phyloP scores from a whole-genome alignment of 2,888 invertebrate species.

The Heliconius aoede region DNA sequence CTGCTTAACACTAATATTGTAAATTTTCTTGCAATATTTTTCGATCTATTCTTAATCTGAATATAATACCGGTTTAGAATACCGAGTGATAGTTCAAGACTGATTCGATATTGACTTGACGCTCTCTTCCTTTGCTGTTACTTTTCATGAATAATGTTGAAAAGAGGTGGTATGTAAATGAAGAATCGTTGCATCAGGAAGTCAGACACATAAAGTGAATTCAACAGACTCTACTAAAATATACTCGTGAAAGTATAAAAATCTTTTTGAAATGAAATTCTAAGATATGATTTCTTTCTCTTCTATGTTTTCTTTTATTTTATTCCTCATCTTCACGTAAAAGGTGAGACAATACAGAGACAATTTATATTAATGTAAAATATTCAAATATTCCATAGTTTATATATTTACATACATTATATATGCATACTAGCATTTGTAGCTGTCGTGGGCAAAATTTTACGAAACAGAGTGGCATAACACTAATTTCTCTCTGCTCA shows the following conservation, averaged over 20 bases:
- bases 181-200: conserved; percentile 11
- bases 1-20: neutral
- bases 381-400: too few relatives aligned
- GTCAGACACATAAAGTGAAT: conserved; percentile 2
- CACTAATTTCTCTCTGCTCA: too few relatives aligned
- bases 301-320: neutral
- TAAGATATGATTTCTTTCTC: too few relatives aligned
- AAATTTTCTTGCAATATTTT: neutral
- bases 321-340: neutral
- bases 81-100: neutral
- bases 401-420: neutral
- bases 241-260: neutral
- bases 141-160: conserved; percentile 13
- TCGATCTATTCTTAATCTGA: neutral
- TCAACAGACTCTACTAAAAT: neutral
- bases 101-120: conserved; percentile 16
- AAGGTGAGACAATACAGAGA: neutral
- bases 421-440: too few relatives aligned
- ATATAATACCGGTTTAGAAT: conserved; percentile 17
- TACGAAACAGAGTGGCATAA: too few relatives aligned
- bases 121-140: conserved; percentile 6
- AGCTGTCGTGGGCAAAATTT: too few relatives aligned
- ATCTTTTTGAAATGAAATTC: neutral
- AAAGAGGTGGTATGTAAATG: conserved; percentile 3
- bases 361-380: neutral